phyloP scores from a whole-genome alignment of 2,888 invertebrate species.

The Scaptomyza polygonia region DNA sequence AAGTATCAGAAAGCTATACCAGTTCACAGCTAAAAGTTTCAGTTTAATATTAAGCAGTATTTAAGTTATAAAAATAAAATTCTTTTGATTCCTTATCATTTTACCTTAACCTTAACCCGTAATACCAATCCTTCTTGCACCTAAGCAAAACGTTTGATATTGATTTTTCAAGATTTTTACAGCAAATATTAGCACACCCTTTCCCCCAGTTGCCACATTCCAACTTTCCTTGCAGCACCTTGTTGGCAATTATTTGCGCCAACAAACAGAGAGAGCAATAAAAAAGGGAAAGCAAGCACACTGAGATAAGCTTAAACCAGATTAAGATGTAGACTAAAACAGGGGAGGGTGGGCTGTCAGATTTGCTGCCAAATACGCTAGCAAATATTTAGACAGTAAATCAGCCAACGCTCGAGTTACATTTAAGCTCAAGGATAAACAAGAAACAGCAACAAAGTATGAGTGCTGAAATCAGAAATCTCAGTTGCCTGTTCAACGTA shows the following conservation, averaged over 20 bases:
- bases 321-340: constrained; percentile 44
- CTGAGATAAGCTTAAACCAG: constrained; percentile 50
- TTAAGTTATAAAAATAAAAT: no score
- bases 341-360: constrained; percentile 5
- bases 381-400: constrained; percentile 51
- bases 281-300: background rate
- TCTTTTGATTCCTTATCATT: no score
- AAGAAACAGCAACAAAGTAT: constrained; percentile 22
- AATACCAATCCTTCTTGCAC: background rate
- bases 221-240: constrained; percentile 13
- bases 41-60: no score
- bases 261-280: constrained; percentile 12
- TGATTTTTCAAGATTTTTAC: constrained; percentile 24
- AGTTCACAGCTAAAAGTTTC: no score
- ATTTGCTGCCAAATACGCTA: constrained; percentile 32
- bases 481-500: constrained; percentile 4
- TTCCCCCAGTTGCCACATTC: constrained; percentile 13
- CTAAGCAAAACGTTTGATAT: constrained; percentile 28
- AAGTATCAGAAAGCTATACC: no score
- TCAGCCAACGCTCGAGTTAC: constrained; percentile 35
- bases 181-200: constrained; percentile 45
- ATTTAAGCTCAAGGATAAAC: constrained; percentile 57
- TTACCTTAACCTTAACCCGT: background rate
- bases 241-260: constrained; percentile 47
- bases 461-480: constrained; percentile 12